Evolutionary conservation across 2,888 invertebrate species (phyloP).

Genomic region (Drosophila quasianomalipes): DNA sequence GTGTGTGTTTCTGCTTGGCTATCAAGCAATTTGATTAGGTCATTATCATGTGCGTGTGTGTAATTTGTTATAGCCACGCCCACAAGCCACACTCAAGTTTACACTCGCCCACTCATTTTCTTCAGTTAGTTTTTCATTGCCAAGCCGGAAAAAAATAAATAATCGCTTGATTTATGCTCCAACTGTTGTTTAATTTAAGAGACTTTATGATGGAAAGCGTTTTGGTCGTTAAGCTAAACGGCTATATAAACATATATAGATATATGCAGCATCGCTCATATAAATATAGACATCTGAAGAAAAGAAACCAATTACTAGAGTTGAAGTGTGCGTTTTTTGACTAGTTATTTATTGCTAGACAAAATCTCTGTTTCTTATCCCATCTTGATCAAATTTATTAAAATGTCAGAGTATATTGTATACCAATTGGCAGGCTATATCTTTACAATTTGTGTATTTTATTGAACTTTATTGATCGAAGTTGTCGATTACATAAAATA

Average conservation of each 20-base stretch:
- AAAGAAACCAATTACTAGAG: neutral
- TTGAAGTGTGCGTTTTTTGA: neutral
- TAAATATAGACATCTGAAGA: neutral
- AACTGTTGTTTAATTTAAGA: conserved; percentile 46
- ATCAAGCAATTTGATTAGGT: conserved; percentile 58
- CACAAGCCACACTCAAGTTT: conserved; percentile 1
- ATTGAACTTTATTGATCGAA: neutral
- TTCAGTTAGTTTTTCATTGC: conserved; percentile 45
- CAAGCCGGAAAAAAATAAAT: conserved; percentile 49
- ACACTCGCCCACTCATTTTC: neutral
- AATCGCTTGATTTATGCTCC: conserved; percentile 48
- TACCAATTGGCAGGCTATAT: neutral
- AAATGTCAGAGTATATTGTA: neutral
- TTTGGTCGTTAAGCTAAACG: conserved; percentile 10
- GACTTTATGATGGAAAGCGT: conserved; percentile 69
- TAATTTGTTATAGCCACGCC: conserved; percentile 40
- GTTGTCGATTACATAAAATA: neutral
- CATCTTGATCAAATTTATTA: neutral
- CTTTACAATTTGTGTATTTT: neutral
- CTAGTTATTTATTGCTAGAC: neutral
- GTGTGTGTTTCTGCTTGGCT: conserved; percentile 12
- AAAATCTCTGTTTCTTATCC: neutral
- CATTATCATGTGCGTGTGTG: conserved; percentile 28
- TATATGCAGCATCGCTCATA: neutral
- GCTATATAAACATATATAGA: neutral